These are phyloP conservation scores for Hoplostethus atlanticus DNA, from an alignment of 2,797 vertebrate genomes.

Conservation along the genomic window DNA sequence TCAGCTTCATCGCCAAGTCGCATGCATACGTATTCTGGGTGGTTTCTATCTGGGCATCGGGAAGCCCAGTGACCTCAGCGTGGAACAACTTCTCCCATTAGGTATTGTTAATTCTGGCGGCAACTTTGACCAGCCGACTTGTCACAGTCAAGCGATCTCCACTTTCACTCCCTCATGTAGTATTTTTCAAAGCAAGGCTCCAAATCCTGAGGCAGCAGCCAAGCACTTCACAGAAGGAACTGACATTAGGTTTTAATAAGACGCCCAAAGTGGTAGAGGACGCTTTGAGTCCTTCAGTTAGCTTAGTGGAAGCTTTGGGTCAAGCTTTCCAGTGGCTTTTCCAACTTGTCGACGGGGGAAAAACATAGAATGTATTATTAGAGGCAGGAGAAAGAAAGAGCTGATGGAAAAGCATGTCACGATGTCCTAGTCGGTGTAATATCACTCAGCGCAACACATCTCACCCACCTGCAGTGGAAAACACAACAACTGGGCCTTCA, in stretches of 20 bases:
- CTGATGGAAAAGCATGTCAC: conserved; percentile 38
- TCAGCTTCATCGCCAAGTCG: neutral
- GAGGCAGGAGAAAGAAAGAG: conserved; percentile 33
- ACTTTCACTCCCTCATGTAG: conserved; percentile 39
- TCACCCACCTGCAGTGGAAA: conserved; percentile 49
- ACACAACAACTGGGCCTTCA: neutral
- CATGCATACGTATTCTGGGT: neutral
- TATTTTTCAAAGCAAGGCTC: conserved; percentile 35
- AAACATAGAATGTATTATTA: conserved; percentile 28
- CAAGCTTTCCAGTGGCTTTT: conserved; percentile 68
- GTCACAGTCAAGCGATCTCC: conserved; percentile 29
- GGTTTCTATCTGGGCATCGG: conserved; percentile 36
- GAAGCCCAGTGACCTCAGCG: conserved; percentile 43
- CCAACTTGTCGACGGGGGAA: conserved; percentile 57
- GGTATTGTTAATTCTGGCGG: conserved; percentile 53
- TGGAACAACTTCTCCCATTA: conserved; percentile 39
- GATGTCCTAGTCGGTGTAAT: conserved; percentile 25
- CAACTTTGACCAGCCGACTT: neutral
- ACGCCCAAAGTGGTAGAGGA: conserved; percentile 40
- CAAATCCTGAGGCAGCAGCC: conserved; percentile 51
- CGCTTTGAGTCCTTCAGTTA: conserved; percentile 16
- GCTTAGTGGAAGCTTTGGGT: conserved; percentile 31
- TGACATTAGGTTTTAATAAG: conserved; percentile 67
- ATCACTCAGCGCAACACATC: conserved; percentile 29
- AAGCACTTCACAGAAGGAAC: conserved; percentile 53